These are phyloP conservation scores for Tetranychus piercei DNA, from an alignment of 2,888 invertebrate genomes.

Conservation along the genomic window DNA sequence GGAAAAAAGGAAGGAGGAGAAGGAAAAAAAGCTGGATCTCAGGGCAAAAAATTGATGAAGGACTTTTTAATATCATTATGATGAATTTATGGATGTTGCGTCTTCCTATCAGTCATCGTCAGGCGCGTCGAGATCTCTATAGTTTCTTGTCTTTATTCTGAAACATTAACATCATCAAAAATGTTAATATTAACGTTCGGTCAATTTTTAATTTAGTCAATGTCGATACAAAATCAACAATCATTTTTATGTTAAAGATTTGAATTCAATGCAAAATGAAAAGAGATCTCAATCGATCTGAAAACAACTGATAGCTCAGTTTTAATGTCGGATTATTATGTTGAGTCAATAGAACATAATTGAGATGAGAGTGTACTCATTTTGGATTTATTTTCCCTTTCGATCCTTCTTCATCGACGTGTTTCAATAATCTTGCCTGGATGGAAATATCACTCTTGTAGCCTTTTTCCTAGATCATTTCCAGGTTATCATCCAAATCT, in stretches of 20 bases:
- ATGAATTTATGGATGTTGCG: not conserved
- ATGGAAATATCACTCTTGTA: not conserved
- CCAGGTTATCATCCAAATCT: constrained; percentile 68
- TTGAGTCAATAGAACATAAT: not conserved
- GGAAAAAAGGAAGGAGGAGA: not conserved
- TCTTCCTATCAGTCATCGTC: constrained; percentile 6
- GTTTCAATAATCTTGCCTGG: not conserved
- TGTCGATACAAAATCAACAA: constrained; percentile 3
- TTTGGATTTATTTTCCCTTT: not conserved
- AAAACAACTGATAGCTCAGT: constrained; percentile 9
- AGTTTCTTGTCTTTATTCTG: constrained; percentile 10
- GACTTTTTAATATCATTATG: not conserved
- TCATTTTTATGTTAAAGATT: not conserved
- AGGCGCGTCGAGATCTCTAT: constrained; percentile 8
- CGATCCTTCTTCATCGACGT: not conserved
- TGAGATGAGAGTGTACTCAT: not conserved
- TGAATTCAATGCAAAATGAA: not conserved
- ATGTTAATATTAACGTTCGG: constrained; percentile 4
- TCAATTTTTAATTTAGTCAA: constrained; percentile 1
- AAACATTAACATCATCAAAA: constrained; percentile 10
- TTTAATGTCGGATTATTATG: not conserved
- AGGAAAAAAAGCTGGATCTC: not conserved
- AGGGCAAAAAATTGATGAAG: not conserved
- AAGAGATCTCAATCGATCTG: constrained; percentile 2
- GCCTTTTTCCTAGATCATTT: constrained; percentile 44